Conservation (phyloP, 1,140 invertebrate genomes). For the Brachionus rotundiformis region DNA sequence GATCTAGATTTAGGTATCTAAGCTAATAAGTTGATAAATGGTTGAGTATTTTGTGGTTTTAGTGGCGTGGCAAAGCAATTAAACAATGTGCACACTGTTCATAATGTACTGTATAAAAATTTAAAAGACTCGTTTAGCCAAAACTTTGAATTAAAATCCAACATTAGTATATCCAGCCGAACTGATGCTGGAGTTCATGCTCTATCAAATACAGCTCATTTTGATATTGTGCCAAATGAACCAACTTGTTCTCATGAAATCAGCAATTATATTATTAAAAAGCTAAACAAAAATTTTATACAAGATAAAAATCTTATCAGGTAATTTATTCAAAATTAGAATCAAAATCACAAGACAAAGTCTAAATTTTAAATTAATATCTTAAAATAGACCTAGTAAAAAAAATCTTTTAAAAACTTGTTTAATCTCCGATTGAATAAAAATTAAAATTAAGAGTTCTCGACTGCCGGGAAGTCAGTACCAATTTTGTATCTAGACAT, state of each 20-base stretch:
- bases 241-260: neutral
- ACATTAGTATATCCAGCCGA: constrained; percentile 44
- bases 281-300: constrained; percentile 36
- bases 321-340: constrained; percentile 9
- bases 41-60: neutral
- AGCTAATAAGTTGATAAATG: neutral
- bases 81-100: constrained; percentile 23
- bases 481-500: constrained; percentile 39
- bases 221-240: neutral
- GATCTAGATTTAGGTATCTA: constrained; percentile 32
- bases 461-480: neutral
- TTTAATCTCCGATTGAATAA: neutral
- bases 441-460: constrained; percentile 1
- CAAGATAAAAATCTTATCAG: constrained; percentile 1
- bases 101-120: constrained; percentile 34
- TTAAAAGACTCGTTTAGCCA: neutral
- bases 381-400: no score
- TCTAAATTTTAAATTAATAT: neutral
- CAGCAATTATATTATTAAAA: neutral
- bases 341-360: neutral
- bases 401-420: no score
- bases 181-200: constrained; percentile 52
- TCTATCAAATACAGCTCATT: constrained; percentile 41
- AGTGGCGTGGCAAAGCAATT: constrained; percentile 49
- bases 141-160: neutral